phyloP scores from a whole-genome alignment of 1,140 invertebrate genomes.

The Lordiphosa collinella region DNA sequence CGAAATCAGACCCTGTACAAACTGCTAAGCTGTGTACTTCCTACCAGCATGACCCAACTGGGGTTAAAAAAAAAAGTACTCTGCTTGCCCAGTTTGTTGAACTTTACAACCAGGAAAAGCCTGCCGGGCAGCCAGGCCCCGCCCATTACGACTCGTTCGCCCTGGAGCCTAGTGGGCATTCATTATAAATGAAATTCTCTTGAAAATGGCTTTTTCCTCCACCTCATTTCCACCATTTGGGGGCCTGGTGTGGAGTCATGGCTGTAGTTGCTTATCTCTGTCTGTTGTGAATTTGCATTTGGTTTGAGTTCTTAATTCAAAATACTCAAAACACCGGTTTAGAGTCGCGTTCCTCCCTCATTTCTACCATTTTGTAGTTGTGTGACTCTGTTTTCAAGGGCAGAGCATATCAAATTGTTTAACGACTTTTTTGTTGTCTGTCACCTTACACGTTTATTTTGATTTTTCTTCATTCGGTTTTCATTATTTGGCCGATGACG shows the following conservation, averaged over 20 bases:
- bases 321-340: neutral
- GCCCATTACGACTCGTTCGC: neutral
- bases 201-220: constrained; percentile 30
- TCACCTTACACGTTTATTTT: constrained; percentile 49
- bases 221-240: constrained; percentile 4
- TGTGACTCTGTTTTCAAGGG: constrained; percentile 54
- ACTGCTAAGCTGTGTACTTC: no score
- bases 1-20: no score
- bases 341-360: no score
- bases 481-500: constrained; percentile 54
- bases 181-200: constrained; percentile 32
- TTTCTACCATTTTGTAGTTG: constrained; percentile 6
- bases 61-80: constrained; percentile 24
- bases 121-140: constrained; percentile 9
- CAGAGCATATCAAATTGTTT: constrained; percentile 68
- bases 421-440: constrained; percentile 64
- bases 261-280: constrained; percentile 39
- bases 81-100: constrained; percentile 13
- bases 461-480: constrained; percentile 6
- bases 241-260: constrained; percentile 25
- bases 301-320: constrained; percentile 42
- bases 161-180: constrained; percentile 8
- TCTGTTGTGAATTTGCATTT: constrained; percentile 55
- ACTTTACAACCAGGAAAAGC: constrained; percentile 15
- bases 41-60: constrained; percentile 20